Base-by-base conservation (phyloP, 2,797 vertebrate genomes). In the Malurus splendens region DNA sequence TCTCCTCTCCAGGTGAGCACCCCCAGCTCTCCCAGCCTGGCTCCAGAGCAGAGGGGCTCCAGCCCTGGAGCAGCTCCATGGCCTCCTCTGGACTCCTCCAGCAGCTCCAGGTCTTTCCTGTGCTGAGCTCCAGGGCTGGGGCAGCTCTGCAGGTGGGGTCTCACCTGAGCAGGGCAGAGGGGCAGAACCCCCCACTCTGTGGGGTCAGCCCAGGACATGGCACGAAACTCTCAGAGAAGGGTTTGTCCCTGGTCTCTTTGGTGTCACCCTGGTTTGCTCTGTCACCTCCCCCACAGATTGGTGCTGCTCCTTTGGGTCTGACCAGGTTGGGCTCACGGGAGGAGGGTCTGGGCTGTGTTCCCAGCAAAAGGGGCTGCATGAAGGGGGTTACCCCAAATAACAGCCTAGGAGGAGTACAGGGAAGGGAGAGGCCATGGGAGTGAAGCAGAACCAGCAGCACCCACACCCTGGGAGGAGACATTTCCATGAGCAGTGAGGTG, bases 51-150 rank as follows among this genome's bases (percentile, higher is more conserved):
- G 65, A 70, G 41, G 39, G 28, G 45, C 54, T 79, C 41, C 67
- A 54, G 42, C 33, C 30, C 42, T 0, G 42, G 11, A 48, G 7
- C 30, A 25, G 0, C 42, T 33, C 20, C 0, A 0, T 4, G 4
- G 17, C 20, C 3, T 66, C 38, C 70, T 51, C 60, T 73, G 80
- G 52, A 0, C n/a, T 66, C 19, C 0, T 45, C 6, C 70, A 66
- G 32, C 54, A 66, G 70, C 54, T 74, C 45, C 81, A 59, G 9
- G 6, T 57, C 38, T 38, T 1, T 44, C 44, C 44, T 18, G 33
- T 57, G 70, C 45, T 51, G 60, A 27, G 16, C 44, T 27, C 60
- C 59, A 51, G 52, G 65, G 57, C 57, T 42, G 82, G 42, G 28
- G 44, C 39, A 71, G 39, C 51, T 78, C 74, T 78, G 74, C 47